Evolutionary conservation across 2,888 invertebrate species (phyloP), one percentile per base, ranked within the genome.

Genomic region (Criorhina ranunculi): DNA sequence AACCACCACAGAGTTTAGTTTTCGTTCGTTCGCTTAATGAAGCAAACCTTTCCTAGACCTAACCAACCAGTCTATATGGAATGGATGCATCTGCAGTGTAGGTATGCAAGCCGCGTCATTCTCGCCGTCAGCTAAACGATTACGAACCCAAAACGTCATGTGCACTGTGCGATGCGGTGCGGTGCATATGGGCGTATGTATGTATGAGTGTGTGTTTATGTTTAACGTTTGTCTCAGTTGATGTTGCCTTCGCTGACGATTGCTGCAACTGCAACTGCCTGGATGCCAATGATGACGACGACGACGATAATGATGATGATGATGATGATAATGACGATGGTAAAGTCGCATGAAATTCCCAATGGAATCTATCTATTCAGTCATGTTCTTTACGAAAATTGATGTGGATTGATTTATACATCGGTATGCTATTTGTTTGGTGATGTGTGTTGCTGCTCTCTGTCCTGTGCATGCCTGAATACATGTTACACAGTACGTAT

Each of bases 321-420:
- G 62, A 37, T 55, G 73, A 75, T 49, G 69, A 53, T 44, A 69
- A 85, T 75, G 64, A 62, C 15, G 73, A 57, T 62, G 79, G 53
- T 75, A 76, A 80, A 80, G 75, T 85, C 80, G 53, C 70, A 85
- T 80, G 49, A 85, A 80, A 85, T 80, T 80, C 70, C 76, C 80
- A 64, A 31, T 76, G 75, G 85, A 80, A 76, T 76, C 80, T 60
- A 76, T 85, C 85, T 60, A 70, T 76, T 80, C 59, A 69, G 75
- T 85, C 70, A 62, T 80, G 80, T 76, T 76, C 79, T 72, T 42
- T 78, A 60, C 59, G 75, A 80, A 85, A 85, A 80, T 80, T 85
- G 83, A 83, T 83, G 83, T 69, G 83, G 79, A 83, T 83, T 78
- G 85, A 85, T 85, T 85, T 79, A 80, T 70, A 66, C 80, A 75